A percentile compares a stretch with the other conserved stretches of the same genome.
Conservation (phyloP, 2,113 vertebrate genomes). For the Cephalopterus ornatus region DNA sequence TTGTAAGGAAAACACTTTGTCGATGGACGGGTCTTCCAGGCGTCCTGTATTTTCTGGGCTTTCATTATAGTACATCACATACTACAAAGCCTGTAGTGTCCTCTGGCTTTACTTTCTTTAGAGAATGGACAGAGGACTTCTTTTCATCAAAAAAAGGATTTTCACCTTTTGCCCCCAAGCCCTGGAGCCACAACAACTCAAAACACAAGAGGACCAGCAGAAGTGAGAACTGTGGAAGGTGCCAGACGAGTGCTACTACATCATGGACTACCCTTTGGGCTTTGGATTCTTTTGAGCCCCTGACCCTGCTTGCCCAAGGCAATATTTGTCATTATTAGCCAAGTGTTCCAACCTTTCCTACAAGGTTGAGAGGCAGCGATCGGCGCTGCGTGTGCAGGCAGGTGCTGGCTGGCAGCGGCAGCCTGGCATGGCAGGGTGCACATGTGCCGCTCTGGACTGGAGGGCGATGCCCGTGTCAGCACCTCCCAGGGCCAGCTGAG, state of each 20-base stretch:
- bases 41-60: background rate
- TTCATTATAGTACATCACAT: background rate
- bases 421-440: background rate
- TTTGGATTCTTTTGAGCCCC: background rate
- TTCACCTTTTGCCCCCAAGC: background rate
- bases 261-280: background rate
- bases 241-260: background rate
- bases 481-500: background rate
- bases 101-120: background rate
- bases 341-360: background rate
- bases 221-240: background rate
- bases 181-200: background rate
- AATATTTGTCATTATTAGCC: background rate
- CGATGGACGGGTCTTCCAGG: background rate
- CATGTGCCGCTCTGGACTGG: accelerated
- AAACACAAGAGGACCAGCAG: background rate
- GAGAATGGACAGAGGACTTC: background rate
- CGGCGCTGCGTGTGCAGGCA: accelerated
- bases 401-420: background rate
- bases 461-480: background rate
- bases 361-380: background rate
- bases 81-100: background rate
- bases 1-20: background rate
- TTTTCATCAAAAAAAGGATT: background rate
- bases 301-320: accelerated